Conservation (phyloP, 2,113 vertebrate species). For the Nannospalax galili region DNA sequence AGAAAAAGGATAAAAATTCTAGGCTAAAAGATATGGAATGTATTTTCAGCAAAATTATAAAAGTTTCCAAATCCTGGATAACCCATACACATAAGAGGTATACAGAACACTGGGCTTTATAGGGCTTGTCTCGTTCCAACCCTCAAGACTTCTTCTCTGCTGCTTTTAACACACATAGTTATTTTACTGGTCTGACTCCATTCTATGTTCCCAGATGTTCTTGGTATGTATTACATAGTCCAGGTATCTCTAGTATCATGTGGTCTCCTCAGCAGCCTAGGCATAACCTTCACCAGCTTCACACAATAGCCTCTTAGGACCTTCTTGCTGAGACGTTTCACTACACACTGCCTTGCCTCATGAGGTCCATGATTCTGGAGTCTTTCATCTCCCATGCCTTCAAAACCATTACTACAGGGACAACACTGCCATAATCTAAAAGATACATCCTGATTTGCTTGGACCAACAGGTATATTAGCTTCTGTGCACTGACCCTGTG, state of each 20-base stretch:
- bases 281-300: background rate
- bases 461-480: background rate
- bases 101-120: too few species aligned
- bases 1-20: too few species aligned
- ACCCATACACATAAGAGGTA: too few species aligned
- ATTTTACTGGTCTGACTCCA: background rate
- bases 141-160: too few species aligned
- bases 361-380: background rate
- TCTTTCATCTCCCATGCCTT: background rate
- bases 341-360: background rate
- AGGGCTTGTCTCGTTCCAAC: too few species aligned
- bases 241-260: background rate
- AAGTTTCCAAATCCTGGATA: too few species aligned
- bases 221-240: background rate
- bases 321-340: background rate
- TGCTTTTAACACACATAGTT: background rate
- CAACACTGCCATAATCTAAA: background rate
- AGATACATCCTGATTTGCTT: background rate
- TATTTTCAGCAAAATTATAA: too few species aligned
- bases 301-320: background rate
- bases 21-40: too few species aligned
- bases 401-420: background rate
- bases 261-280: too few species aligned
- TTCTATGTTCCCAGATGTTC: background rate
- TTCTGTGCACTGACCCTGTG: background rate